Percentiles rank a stretch among this genome's conserved stretches.
Evolutionary conservation across 1,140 invertebrate species (phyloP).

Genomic region (Aphidius ervi): DNA sequence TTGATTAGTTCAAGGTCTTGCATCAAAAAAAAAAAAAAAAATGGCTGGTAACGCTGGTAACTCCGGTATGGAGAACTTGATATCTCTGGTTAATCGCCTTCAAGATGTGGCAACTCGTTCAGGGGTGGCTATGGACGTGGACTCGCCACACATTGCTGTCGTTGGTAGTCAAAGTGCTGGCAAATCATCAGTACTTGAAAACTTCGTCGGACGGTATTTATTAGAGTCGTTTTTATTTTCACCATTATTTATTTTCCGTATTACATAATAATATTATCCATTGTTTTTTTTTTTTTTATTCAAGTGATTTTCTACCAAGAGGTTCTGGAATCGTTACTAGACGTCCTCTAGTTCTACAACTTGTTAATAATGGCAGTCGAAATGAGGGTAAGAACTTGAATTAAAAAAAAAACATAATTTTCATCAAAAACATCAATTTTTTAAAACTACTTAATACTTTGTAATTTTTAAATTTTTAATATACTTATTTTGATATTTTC

Average conservation of each 20-base stretch:
- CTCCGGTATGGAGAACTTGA: slow-evolving; percentile 93
- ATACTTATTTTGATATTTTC: slow-evolving; percentile 34
- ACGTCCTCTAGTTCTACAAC: slow-evolving; percentile 92
- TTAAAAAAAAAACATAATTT: slow-evolving; percentile 2
- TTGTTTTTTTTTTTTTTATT: slow-evolving; percentile 41
- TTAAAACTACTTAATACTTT: background rate
- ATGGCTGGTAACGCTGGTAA: slow-evolving; percentile 69
- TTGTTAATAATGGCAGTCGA: slow-evolving; percentile 85
- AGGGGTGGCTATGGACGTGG: slow-evolving; percentile 94
- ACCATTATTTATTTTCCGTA: too few relatives aligned
- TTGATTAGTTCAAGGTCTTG: too few relatives aligned
- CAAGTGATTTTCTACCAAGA: slow-evolving; percentile 91
- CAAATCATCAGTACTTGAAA: slow-evolving; percentile 98
- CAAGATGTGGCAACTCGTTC: slow-evolving; percentile 99
- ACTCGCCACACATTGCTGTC: slow-evolving; percentile 98
- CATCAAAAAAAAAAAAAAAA: slow-evolving; percentile 28
- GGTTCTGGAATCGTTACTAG: slow-evolving; percentile 97
- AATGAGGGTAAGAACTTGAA: slow-evolving; percentile 40
- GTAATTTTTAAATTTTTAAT: background rate
- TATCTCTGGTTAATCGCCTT: slow-evolving; percentile 97
- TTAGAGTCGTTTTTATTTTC: slow-evolving; percentile 37
- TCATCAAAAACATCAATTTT: background rate
- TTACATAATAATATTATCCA: background rate
- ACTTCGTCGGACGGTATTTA: slow-evolving; percentile 95
- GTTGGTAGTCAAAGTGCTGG: slow-evolving; percentile 98